phyloP scores from a whole-genome alignment of 2,797 vertebrate genomes.

The Sternotherus odoratus region DNA sequence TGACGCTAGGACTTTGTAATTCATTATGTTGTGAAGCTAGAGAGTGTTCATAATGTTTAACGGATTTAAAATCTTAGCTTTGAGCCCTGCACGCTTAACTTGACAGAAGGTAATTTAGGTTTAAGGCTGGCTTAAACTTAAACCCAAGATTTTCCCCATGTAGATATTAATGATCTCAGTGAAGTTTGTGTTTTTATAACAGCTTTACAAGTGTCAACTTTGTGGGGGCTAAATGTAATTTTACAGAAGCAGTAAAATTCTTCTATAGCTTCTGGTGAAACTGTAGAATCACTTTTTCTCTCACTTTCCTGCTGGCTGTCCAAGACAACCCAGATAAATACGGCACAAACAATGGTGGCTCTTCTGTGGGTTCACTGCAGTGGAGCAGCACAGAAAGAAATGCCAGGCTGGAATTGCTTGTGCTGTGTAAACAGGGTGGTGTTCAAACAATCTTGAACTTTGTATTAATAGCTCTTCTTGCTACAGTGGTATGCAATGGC shows the following conservation, averaged over 20 bases:
- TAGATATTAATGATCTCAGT: accelerated
- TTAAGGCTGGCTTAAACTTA: not conserved
- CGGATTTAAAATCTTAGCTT: not conserved
- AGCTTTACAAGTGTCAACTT: not conserved
- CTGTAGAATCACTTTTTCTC: not conserved
- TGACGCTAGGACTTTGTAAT: not conserved
- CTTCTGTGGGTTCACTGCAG: not conserved
- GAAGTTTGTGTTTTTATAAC: not conserved
- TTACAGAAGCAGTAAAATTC: not conserved
- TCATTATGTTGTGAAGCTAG: not conserved
- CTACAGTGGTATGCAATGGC: not conserved
- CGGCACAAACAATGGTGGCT: not conserved
- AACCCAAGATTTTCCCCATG: accelerated
- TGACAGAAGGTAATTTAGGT: not conserved
- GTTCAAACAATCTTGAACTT: not conserved
- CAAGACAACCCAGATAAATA: not conserved
- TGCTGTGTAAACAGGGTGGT: not conserved
- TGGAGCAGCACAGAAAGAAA: not conserved
- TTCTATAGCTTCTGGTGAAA: not conserved
- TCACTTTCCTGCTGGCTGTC: not conserved
- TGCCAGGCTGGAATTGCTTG: too few species aligned
- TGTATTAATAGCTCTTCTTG: not conserved
- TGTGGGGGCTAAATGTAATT: not conserved
- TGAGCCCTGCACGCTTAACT: not conserved
- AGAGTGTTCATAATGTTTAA: not conserved